A percentile compares a stretch with the other conserved stretches of the same genome.
Conservation (phyloP, 2,113 vertebrate species). For the Gavialis gangeticus region DNA sequence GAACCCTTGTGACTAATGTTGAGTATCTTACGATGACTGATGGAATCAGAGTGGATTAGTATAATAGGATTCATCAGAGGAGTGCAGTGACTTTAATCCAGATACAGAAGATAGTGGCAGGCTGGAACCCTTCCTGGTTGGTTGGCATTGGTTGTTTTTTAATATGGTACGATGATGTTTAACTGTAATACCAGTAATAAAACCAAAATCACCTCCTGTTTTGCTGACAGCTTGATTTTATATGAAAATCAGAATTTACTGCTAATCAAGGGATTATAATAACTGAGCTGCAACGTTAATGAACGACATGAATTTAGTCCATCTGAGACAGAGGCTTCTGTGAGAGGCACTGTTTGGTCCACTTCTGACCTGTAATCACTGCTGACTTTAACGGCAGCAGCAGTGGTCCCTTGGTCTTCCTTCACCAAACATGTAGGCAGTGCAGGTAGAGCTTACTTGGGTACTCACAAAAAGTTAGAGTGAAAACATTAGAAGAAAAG, state of each 20-base stretch:
- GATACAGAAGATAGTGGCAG: background rate
- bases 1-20: conserved; percentile 29
- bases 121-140: conserved; percentile 34
- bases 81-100: conserved; percentile 27
- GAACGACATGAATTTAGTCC: background rate
- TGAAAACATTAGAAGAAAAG: background rate
- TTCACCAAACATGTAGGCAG: background rate
- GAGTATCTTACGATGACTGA: background rate
- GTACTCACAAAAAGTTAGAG: background rate
- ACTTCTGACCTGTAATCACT: background rate
- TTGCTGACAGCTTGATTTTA: background rate
- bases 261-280: background rate
- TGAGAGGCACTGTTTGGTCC: background rate
- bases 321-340: background rate
- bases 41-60: conserved; percentile 42
- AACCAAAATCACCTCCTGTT: background rate
- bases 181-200: background rate
- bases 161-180: background rate
- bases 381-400: background rate
- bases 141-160: background rate
- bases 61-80: conserved; percentile 47
- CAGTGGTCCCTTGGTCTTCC: fast-evolving
- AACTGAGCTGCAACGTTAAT: background rate
- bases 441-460: background rate
- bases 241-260: background rate